Evolutionary conservation across 2,113 vertebrate species (phyloP), one percentile per base, ranked within the genome.

Genomic region (Ascaphus truei): DNA sequence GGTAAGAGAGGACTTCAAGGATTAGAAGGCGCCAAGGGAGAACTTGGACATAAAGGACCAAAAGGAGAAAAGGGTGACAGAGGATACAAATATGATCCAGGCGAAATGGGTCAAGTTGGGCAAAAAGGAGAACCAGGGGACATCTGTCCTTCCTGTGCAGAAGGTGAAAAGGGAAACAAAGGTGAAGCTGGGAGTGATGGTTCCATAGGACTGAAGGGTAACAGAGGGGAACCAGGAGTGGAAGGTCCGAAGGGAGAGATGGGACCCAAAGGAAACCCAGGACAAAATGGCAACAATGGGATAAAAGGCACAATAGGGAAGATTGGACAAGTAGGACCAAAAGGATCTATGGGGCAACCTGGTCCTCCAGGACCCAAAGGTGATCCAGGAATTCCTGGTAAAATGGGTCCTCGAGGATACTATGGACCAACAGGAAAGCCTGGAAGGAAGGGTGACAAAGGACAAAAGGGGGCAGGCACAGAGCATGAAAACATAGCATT

Each of bases 391-490:
- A 8, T 45, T 22, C 20, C 41, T 41, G 69, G 61, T 25, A 22
- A 45, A 37, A 71, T 23, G 2, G 62, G 27, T 41, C n/a, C 36
- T 30, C 26, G 45, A 73, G 65, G 68, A 22, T 47, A 33, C n/a
- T 57, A 52, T 2, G 50, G 62, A 7, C 62, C 39, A 23, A 5
- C 37, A 29, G 62, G 52, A 29, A 34, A 62, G 60, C 58, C 47
- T 27, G 41, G 34, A 15, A 43, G 47, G 23, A 72, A 75, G 45
- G 66, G 39, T 33, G 50, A 72, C 29, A 77, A 77, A 37, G 51
- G 34, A 39, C 34, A 56, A 27, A 72, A 57, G 8, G 55, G 73
- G 45, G 16, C 29, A 0, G 13, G 36, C 9, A 47, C 29, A 43
- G 23, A 47, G 29, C 48, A 66, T 41, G 20, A 67, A 43, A 53